Evolutionary conservation across 92 coral and sea anemone genomes (phyloP).

Genomic region (Plumapathes pennacea): DNA sequence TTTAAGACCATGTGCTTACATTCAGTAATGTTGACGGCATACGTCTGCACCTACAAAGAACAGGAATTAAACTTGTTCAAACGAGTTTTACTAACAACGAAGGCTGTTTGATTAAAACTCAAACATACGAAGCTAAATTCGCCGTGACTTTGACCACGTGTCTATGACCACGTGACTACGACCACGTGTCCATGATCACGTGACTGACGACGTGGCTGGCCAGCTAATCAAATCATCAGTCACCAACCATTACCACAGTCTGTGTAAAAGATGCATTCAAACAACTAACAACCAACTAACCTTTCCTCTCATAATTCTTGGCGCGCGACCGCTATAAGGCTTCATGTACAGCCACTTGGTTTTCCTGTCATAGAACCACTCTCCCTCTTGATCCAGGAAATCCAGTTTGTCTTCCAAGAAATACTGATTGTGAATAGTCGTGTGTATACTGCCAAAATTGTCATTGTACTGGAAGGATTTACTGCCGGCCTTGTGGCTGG

Average conservation of each 20-base stretch:
- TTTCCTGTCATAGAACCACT: conserved; percentile 46
- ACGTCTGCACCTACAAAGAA: conserved; percentile 48
- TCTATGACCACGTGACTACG: too few relatives aligned
- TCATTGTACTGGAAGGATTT: conserved; percentile 43
- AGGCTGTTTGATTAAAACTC: too few relatives aligned
- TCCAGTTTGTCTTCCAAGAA: conserved; percentile 61
- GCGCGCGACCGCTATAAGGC: conserved; percentile 38
- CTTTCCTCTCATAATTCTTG: conserved; percentile 36
- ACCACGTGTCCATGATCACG: too few relatives aligned
- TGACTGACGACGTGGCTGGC: too few relatives aligned
- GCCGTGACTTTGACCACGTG: too few relatives aligned
- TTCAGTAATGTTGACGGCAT: conserved; percentile 57
- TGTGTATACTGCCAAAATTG: conserved; percentile 42
- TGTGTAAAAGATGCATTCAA: too few relatives aligned
- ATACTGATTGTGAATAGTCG: conserved; percentile 52
- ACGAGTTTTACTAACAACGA: too few relatives aligned
- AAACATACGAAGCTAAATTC: too few relatives aligned
- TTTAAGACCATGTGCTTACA: conserved; percentile 45
- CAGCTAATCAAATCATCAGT: too few relatives aligned
- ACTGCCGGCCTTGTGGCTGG: conserved; percentile 37
- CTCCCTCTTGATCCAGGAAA: conserved; percentile 48
- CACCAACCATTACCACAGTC: too few relatives aligned
- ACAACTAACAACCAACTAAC: too few relatives aligned
- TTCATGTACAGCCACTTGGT: conserved; percentile 37
- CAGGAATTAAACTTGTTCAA: too few relatives aligned